phyloP scores from a whole-genome alignment of 2,113 vertebrate genomes.

The Bos indicus region DNA sequence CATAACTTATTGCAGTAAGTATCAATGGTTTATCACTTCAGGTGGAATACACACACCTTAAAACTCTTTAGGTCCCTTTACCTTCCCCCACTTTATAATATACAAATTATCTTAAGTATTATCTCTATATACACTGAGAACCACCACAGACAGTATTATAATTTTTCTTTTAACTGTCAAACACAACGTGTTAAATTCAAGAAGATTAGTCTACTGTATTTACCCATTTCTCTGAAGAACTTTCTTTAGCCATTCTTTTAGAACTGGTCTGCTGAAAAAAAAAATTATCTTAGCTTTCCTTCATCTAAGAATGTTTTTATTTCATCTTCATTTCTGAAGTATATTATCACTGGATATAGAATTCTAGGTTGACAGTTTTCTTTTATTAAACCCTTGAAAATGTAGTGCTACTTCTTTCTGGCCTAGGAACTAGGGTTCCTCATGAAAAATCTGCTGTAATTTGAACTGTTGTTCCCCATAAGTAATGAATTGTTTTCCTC shows the following conservation, averaged over 20 bases:
- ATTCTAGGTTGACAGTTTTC: not conserved
- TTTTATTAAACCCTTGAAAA: not conserved
- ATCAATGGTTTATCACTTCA: not conserved
- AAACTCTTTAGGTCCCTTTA: not conserved
- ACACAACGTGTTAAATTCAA: not conserved
- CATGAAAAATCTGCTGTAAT: not conserved
- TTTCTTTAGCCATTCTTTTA: not conserved
- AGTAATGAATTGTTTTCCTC: not conserved
- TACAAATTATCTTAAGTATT: not conserved
- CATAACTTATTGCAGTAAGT: not conserved
- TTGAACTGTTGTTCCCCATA: not conserved
- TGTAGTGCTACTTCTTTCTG: not conserved
- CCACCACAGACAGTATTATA: not conserved
- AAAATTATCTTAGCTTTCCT: not conserved
- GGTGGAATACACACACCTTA: not conserved
- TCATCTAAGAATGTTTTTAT: not conserved
- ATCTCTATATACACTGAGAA: not conserved
- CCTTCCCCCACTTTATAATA: not conserved
- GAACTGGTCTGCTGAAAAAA: not conserved
- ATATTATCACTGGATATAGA: not conserved
- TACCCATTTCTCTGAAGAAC: not conserved
- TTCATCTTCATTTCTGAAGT: not conserved
- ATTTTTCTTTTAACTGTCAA: conserved; percentile 1
- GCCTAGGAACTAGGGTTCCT: not conserved
- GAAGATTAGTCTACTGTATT: not conserved